Evolutionary conservation across 92 coral and sea anemone species (phyloP), one percentile per base, ranked within the genome.

Genomic region (Zoanthus gigantus): DNA sequence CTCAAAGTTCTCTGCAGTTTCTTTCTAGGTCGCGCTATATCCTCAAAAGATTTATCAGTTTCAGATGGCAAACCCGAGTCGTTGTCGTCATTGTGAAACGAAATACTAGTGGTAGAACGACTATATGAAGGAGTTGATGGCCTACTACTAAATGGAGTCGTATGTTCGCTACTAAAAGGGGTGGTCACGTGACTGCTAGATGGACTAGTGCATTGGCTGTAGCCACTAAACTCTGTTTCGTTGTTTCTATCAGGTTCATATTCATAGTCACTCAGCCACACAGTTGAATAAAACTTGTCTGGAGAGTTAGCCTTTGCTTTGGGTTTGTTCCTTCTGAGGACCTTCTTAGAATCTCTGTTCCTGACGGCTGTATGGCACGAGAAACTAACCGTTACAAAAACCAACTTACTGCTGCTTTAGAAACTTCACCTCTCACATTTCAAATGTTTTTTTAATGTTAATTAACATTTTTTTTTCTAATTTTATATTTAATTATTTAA

Each of bases 181-280:
- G 99, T 91, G 84, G 98, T 92, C 15, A 87, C 90, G 57, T 82
- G 99, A 76, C 99, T 97, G 83, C 96, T 94, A 77, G 71, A 92
- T n/a, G 98, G 92, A 7, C 93, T 91, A 79, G 96, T 94, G 69
- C 90, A 91, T 74, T 91, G 94, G 86, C 94, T 94, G 48, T 88
- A 78, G 76, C 97, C 93, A 47, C 95, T 90, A 56, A 90, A 87
- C 87, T 86, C 93, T 10, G 92, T 86, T 82, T 96, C 99, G 56
- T 96, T 84, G 82, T 93, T 96, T 91, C 91, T 97, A 46, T 97
- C 99, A 34, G 87, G 92, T 89, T 96, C 98, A 23, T 95, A 97
- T 78, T 97, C 99, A 84, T 94, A 97, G 85, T 97, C 99, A 84
- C 99, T 97, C 69, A 97, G 97, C 99, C 99, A 97, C 89, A 97